Conservation (phyloP, 2,888 invertebrate species). For the Eupithecia insigniata region DNA sequence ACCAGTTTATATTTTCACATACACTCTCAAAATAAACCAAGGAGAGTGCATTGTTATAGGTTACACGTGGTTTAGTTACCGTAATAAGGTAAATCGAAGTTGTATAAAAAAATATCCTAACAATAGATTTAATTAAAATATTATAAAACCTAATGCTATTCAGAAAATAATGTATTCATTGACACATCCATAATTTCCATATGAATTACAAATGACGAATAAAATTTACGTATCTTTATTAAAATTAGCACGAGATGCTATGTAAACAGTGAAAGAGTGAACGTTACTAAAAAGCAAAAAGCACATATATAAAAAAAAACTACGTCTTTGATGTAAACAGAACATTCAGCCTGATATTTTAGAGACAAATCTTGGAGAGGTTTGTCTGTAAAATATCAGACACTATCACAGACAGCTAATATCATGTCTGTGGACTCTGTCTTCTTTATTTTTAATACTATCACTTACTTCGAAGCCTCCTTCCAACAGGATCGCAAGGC, state of each 20-base stretch:
- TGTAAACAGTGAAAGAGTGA: no score
- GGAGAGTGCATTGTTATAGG: not conserved
- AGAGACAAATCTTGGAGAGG: no score
- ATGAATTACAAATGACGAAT: not conserved
- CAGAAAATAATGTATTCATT: not conserved
- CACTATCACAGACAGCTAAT: no score
- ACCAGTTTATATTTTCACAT: not conserved
- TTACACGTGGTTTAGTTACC: not conserved
- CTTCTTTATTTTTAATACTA: not conserved
- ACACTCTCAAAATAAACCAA: not conserved
- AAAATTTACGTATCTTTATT: not conserved
- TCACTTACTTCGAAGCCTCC: conserved; percentile 87
- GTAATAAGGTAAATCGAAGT: not conserved
- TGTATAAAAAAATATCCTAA: not conserved
- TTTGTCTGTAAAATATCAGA: no score
- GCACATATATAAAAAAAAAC: no score
- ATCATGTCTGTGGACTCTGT: no score
- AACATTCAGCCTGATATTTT: no score
- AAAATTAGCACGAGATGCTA: not conserved
- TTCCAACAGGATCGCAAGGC: conserved; percentile 88
- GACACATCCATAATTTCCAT: not conserved
- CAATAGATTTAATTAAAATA: conserved; percentile 1
- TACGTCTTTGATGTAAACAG: no score
- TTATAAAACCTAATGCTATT: not conserved
- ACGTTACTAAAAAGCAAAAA: no score